A percentile compares a stretch with the other conserved stretches of the same genome.
Evolutionary conservation across 2,797 vertebrate genomes (phyloP).

Genomic region (Neopelma chrysocephalum): DNA sequence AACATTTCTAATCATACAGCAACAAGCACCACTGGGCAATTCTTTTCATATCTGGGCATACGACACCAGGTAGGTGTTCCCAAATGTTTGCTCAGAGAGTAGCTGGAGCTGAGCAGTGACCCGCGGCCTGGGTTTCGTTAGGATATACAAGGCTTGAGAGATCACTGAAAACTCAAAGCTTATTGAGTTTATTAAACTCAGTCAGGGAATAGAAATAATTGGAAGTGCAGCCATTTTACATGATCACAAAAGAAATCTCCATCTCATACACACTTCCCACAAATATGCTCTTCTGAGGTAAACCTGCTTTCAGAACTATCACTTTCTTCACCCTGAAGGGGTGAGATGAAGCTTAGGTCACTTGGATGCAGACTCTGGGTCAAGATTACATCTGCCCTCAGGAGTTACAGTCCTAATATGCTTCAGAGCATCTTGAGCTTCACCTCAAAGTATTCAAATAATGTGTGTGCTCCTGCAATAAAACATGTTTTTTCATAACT

Average conservation of each 20-base stretch:
- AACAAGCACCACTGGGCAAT: not conserved
- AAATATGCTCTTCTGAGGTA: not conserved
- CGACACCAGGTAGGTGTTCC: accelerated
- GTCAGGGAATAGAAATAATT: conserved; percentile 1
- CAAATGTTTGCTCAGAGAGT: not conserved
- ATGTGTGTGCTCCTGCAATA: not conserved
- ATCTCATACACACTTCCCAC: not conserved
- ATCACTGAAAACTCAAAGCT: not conserved
- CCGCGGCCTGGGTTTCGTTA: not conserved
- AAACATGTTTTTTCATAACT: not conserved
- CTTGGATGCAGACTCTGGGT: not conserved
- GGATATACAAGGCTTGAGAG: not conserved
- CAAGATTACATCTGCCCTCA: not conserved
- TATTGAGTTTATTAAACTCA: conserved; percentile 17
- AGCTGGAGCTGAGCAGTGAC: not conserved
- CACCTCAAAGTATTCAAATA: not conserved
- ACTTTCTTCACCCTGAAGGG: not conserved
- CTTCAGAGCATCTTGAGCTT: not conserved
- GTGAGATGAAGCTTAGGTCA: not conserved
- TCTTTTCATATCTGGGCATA: accelerated
- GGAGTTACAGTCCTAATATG: not conserved
- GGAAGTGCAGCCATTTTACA: conserved; percentile 10
- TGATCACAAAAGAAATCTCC: conserved; percentile 33
- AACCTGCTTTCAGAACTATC: not conserved
- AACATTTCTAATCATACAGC: not conserved